Evolutionary conservation across 2,797 vertebrate species (phyloP).

Genomic region (Rhinella marina): DNA sequence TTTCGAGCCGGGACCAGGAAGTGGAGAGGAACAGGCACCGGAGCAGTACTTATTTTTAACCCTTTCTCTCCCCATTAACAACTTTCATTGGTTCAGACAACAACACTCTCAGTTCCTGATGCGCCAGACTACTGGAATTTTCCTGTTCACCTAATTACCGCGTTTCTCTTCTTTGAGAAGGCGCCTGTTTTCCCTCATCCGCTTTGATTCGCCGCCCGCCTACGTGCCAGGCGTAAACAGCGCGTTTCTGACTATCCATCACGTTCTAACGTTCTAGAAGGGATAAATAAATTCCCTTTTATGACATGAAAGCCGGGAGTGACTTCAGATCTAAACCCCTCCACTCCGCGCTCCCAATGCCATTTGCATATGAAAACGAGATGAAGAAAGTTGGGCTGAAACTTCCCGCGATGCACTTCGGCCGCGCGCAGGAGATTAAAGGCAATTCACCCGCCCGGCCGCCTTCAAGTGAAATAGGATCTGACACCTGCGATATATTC

Average conservation of each 20-base stretch:
- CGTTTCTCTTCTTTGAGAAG: too few species aligned
- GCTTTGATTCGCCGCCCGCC: not conserved
- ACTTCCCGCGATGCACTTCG: constrained; percentile 33
- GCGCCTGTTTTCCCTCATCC: not conserved
- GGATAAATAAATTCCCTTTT: constrained; percentile 48
- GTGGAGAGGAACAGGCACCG: too few species aligned
- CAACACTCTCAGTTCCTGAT: not conserved
- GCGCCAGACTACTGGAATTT: not conserved
- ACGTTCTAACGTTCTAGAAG: constrained; percentile 29
- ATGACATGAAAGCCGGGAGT: constrained; percentile 43
- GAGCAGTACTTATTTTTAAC: too few species aligned
- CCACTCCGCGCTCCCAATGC: not conserved
- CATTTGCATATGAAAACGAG: constrained; percentile 55
- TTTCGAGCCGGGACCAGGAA: too few species aligned
- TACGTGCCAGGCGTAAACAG: constrained; percentile 1
- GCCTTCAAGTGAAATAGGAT: constrained; percentile 66
- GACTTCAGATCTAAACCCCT: constrained; percentile 26
- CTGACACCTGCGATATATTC: constrained; percentile 70
- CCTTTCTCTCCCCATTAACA: not conserved
- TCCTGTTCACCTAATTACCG: not conserved
- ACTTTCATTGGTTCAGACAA: not conserved
- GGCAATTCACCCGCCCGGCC: constrained; percentile 64
- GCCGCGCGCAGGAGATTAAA: constrained; percentile 46
- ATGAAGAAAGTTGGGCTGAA: constrained; percentile 11
- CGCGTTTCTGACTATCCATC: constrained; percentile 38